Evolutionary conservation across 2,797 vertebrate species (phyloP), one percentile per base, ranked within the genome.

Genomic region (Lindbergichthys nudifrons): DNA sequence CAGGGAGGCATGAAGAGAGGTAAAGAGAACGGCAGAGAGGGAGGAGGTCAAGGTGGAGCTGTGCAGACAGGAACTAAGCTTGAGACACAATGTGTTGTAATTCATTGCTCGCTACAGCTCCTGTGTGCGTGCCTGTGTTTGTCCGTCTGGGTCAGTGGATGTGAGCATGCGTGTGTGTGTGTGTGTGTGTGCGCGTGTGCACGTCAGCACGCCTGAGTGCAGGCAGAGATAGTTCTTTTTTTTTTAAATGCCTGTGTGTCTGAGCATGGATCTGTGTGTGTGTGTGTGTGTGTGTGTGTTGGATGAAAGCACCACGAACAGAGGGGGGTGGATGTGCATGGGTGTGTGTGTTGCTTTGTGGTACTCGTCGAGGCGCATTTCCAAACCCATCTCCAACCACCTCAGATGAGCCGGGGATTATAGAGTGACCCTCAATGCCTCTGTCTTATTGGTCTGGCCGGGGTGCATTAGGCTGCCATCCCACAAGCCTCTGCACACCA

Each of bases 341-440:
- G 18, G 64, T 78, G 72, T 73, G 87, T 84, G 77, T 78, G 96
- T 96, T 96, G 96, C 96, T 97, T 96, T 97, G 96, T 96, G 96
- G 95, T 94, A 95, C 95, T 95, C 96, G 92, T 96, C 88, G 92
- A 96, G 96, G 95, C 92, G 94, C 96, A 96, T 97, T 92, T 97
- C 97, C 96, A 97, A 96, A 96, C 96, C 91, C 96, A 96, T 96
- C 94, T 95, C 95, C 95, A 95, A 95, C 95, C 96, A 95, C 95
- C 96, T 97, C 96, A 96, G 96, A 97, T 97, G 96, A 97, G 96
- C 96, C 91, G 95, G 96, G 96, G 97, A 97, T 97, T 97, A 97
- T 96, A 95, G 96, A 96, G 95, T 98, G 97, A 98, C 97, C 97
- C 96, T 96, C 95, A 90, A 92, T 96, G 96, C 96, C 96, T 97